Evolutionary conservation across 2,797 vertebrate species (phyloP), one percentile per base, ranked within the genome.

Genomic region (Salmo trutta): DNA sequence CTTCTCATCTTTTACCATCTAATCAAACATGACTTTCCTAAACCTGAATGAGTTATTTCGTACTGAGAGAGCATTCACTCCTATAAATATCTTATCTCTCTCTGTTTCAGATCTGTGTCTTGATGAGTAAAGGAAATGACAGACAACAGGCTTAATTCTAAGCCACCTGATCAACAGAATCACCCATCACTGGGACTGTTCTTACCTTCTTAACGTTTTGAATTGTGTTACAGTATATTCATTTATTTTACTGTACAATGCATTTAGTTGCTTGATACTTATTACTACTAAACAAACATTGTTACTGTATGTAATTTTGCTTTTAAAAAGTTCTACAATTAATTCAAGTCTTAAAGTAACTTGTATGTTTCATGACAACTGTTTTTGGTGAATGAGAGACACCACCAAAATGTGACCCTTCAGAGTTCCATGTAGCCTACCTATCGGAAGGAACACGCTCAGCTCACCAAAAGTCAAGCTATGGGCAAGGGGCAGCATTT

Each of bases 71-170:
- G 67, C 31, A 8, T 72, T 77, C 70, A 15, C 41, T 73, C 21
- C 4, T 64, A 17, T 16, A 47, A 8, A 33, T 72, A 3, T 52
- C 54, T 1, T 6, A n/a, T 29, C 51, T 53, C 1, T 52, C 24
- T 53, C 7, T 1, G 19, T 89, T 84, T 79, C 83, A 93, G 92
- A 92, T 62, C 74, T 91, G 71, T 93, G 92, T 77, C 85, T 84
- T 2, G 91, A 93, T 56, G 77, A 81, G 5, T 47, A 3, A 36
- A 56, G 54, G 15, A 56, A 56, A 56, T 56, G 54, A 54, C 3
- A 19, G 53, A 56, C 53, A 56, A 56, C 53, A 56, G 53, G 12
- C 53, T 56, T 19, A 17, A 19, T 4, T n/a, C 54, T 56, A 56
- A 41, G 36, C 36, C 36, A 41, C 36, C 54, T n/a, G 1, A 17